Evolutionary conservation across 2,113 vertebrate species (phyloP).

Genomic region (Diglossa brunneiventris): DNA sequence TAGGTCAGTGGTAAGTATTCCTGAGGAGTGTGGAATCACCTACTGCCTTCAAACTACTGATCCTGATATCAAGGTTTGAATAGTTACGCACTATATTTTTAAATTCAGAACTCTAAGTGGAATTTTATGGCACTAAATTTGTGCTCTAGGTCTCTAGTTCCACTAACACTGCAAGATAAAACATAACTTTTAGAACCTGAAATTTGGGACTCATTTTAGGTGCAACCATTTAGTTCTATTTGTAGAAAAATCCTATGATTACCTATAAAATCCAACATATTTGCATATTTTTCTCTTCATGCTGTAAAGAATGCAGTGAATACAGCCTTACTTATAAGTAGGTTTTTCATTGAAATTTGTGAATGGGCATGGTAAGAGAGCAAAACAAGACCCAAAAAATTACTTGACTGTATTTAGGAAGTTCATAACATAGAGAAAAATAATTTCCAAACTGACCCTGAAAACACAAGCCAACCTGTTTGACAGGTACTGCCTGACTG

Average conservation of each 20-base stretch:
- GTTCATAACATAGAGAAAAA: background rate
- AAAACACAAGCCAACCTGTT: background rate
- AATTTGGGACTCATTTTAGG: background rate
- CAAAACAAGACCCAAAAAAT: background rate
- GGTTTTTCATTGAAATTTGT: background rate
- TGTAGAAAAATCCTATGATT: background rate
- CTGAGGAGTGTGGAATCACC: background rate
- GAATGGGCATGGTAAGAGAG: background rate
- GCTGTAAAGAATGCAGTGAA: background rate
- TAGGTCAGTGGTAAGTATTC: background rate
- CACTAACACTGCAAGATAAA: background rate
- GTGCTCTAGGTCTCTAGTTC: background rate
- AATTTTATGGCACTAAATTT: background rate
- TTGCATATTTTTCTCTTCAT: background rate
- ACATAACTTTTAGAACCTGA: background rate
- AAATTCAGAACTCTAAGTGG: background rate
- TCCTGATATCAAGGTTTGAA: background rate
- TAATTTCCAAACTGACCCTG: background rate
- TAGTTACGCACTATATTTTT: fast-evolving
- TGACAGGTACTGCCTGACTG: background rate
- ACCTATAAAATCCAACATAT: background rate
- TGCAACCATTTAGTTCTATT: background rate
- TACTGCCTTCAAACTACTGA: background rate
- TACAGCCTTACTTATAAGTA: background rate
- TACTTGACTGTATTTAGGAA: background rate